Conservation (phyloP, 2,888 invertebrate species). For the Sinotaia quadrata region DNA sequence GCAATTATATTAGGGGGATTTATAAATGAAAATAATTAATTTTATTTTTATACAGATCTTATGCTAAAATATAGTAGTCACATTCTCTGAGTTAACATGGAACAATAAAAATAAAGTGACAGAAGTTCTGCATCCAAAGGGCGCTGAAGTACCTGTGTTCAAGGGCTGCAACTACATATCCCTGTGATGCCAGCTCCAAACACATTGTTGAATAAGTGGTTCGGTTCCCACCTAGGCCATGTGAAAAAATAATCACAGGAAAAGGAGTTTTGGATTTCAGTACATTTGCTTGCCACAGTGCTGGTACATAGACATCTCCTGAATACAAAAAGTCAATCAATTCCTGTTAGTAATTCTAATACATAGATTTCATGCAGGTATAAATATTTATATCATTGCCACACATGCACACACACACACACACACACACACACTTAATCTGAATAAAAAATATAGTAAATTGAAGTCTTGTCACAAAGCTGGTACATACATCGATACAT, state of each 20-base stretch:
- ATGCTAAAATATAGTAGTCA: too few species aligned
- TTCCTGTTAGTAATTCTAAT: background rate
- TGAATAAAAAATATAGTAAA: too few species aligned
- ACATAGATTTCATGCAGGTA: background rate
- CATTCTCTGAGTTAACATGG: too few species aligned
- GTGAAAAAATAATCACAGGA: constrained; percentile 79
- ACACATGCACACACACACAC: background rate
- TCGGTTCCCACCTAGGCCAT: constrained; percentile 79
- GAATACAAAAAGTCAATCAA: constrained; percentile 19
- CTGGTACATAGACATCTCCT: constrained; percentile 76
- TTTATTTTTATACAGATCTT: too few species aligned
- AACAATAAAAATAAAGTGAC: too few species aligned
- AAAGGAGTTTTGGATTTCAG: constrained; percentile 51
- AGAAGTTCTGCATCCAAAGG: too few species aligned
- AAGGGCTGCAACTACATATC: constrained; percentile 79
- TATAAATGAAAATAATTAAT: too few species aligned
- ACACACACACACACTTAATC: constrained; percentile 1
- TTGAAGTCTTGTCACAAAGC: background rate
- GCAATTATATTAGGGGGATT: too few species aligned
- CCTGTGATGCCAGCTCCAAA: constrained; percentile 79
- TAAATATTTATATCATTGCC: background rate
- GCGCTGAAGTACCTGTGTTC: constrained; percentile 76
- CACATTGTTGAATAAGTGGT: constrained; percentile 78
- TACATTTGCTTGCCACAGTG: constrained; percentile 74
- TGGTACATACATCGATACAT: too few species aligned